phyloP scores from a whole-genome alignment of 2,797 vertebrate species.

The Cetoscarus ocellatus region DNA sequence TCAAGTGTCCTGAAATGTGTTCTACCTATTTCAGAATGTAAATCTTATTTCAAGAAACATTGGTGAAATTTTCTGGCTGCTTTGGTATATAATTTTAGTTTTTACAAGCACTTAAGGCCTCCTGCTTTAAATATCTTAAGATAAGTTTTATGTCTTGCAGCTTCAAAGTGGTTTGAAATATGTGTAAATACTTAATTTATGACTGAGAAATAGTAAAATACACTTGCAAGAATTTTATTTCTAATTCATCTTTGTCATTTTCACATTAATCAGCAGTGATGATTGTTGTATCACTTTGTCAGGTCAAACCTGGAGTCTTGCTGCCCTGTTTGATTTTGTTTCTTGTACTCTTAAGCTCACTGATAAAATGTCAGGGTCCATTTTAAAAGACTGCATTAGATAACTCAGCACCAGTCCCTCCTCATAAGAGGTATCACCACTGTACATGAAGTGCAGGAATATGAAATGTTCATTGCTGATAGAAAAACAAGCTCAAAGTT shows the following conservation, averaged over 20 bases:
- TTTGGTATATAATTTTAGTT: too few relatives aligned
- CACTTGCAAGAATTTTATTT: background rate
- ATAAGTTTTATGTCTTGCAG: too few relatives aligned
- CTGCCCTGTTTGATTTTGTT: constrained; percentile 33
- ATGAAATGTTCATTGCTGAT: constrained; percentile 18
- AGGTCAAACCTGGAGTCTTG: constrained; percentile 39
- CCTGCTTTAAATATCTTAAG: too few relatives aligned
- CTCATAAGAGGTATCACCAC: constrained; percentile 37
- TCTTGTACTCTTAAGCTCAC: constrained; percentile 40
- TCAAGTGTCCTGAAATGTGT: too few relatives aligned
- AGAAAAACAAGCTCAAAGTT: constrained; percentile 35
- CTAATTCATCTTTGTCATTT: constrained; percentile 10
- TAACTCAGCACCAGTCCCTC: constrained; percentile 38
- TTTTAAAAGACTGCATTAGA: constrained; percentile 30
- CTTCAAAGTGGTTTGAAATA: too few relatives aligned
- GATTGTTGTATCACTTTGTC: constrained; percentile 18
- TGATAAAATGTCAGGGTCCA: constrained; percentile 15
- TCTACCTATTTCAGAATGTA: too few relatives aligned
- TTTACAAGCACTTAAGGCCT: too few relatives aligned
- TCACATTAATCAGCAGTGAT: constrained; percentile 35
- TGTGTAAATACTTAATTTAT: too few relatives aligned
- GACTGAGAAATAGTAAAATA: background rate
- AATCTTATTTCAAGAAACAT: too few relatives aligned
- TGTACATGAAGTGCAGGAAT: constrained; percentile 38
- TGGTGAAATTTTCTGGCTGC: too few relatives aligned